Conservation (phyloP, 2,113 vertebrate species). For the Machaerirhynchus nigripectus region DNA sequence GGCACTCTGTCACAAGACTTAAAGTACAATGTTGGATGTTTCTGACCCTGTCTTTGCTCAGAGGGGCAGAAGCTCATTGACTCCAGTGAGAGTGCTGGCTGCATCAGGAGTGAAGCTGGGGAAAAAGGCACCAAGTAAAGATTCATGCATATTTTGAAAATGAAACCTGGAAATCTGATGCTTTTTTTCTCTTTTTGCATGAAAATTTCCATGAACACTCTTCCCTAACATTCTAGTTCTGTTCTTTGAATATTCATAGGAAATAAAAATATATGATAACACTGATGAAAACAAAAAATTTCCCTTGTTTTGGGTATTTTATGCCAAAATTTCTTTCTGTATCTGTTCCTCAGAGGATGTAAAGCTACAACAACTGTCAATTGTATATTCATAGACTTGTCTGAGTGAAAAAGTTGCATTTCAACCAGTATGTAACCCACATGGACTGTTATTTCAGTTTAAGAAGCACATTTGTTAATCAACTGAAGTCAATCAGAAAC, state of each 20-base stretch:
- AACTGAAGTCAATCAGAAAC: not conserved
- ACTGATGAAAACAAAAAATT: not conserved
- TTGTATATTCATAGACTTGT: not conserved
- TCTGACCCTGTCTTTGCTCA: not conserved
- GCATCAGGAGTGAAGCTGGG: fast-evolving
- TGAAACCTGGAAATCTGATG: not conserved
- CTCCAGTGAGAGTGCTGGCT: not conserved
- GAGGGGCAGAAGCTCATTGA: not conserved
- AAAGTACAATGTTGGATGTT: conserved; percentile 35
- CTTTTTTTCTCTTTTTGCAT: not conserved
- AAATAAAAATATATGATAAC: not conserved
- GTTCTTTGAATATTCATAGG: not conserved
- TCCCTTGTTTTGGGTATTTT: not conserved
- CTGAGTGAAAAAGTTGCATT: not conserved
- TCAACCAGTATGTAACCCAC: not conserved
- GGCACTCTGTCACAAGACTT: not conserved
- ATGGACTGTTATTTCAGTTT: not conserved
- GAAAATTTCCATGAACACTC: not conserved
- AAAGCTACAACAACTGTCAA: not conserved
- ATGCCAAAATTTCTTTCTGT: not conserved
- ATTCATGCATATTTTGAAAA: not conserved
- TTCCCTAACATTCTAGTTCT: not conserved
- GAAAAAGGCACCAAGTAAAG: not conserved
- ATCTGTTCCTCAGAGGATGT: not conserved
- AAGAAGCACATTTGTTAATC: not conserved